Conservation (phyloP, 2,797 vertebrate species). For the Halcyon badia region DNA sequence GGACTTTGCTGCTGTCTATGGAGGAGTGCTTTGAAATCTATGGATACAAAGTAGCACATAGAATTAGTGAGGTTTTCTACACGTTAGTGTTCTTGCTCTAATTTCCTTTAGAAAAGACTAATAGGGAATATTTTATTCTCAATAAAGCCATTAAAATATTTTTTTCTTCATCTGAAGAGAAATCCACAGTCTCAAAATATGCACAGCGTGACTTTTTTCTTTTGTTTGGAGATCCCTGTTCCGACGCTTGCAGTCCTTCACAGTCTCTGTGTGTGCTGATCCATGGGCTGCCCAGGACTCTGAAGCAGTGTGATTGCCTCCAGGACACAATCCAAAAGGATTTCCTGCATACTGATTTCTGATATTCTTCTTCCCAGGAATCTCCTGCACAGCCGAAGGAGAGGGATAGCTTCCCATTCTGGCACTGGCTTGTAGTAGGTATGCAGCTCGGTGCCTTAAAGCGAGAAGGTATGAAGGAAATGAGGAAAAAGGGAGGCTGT, state of each 20-base stretch:
- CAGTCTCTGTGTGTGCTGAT: neutral
- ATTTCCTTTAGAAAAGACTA: neutral
- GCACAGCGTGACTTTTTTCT: accelerated
- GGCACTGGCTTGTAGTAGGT: neutral
- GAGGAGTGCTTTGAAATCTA: neutral
- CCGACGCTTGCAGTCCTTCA: neutral
- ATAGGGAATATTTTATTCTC: neutral
- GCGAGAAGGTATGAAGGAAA: neutral
- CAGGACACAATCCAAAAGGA: neutral
- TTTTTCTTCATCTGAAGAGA: neutral
- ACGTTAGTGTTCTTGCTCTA: neutral
- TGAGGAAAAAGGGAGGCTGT: neutral
- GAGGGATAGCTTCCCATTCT: neutral
- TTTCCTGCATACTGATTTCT: neutral
- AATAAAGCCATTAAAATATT: neutral
- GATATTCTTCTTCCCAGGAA: neutral
- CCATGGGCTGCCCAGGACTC: neutral
- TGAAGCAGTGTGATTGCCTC: neutral
- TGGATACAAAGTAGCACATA: accelerated
- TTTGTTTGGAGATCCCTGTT: neutral
- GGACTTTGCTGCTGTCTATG: neutral
- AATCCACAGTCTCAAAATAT: neutral
- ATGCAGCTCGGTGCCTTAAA: neutral
- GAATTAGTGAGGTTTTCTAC: neutral
- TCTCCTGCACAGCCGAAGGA: neutral